Evolutionary conservation across 2,113 vertebrate species (phyloP).

Genomic region (Ceuthmochares aereus): DNA sequence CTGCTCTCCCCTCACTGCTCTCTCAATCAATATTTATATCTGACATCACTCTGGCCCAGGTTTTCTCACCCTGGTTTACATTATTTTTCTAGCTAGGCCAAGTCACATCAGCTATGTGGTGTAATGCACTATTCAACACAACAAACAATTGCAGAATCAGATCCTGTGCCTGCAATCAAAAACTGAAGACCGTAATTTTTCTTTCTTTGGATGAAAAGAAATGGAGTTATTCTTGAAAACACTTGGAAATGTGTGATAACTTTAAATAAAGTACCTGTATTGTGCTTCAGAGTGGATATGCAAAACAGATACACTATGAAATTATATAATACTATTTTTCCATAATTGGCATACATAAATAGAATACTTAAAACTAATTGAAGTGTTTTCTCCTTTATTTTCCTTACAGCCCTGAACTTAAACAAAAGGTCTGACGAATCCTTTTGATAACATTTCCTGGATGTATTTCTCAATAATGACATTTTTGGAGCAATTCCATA

Average conservation of each 20-base stretch:
- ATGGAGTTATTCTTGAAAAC: neutral
- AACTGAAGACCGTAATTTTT: neutral
- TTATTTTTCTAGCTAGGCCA: neutral
- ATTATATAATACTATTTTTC: neutral
- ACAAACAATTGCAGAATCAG: neutral
- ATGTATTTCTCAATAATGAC: conserved; percentile 75
- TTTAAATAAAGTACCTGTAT: neutral
- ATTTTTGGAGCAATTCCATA: conserved; percentile 74
- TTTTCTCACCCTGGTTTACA: neutral
- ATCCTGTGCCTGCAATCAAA: neutral
- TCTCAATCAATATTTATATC: neutral
- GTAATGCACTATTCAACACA: neutral
- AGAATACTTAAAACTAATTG: neutral
- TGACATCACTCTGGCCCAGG: neutral
- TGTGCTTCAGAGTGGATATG: neutral
- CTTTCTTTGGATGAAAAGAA: neutral
- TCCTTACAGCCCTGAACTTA: neutral
- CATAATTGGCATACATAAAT: neutral
- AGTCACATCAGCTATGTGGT: neutral
- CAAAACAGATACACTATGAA: neutral
- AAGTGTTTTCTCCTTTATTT: neutral
- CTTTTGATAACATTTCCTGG: conserved; percentile 62
- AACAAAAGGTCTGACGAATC: conserved; percentile 44
- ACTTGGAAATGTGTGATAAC: neutral
- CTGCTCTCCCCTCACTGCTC: neutral